A percentile compares a stretch with the other conserved stretches of the same genome.
phyloP scores from a whole-genome alignment of 2,888 invertebrate genomes.

The Clitarchus hookeri region DNA sequence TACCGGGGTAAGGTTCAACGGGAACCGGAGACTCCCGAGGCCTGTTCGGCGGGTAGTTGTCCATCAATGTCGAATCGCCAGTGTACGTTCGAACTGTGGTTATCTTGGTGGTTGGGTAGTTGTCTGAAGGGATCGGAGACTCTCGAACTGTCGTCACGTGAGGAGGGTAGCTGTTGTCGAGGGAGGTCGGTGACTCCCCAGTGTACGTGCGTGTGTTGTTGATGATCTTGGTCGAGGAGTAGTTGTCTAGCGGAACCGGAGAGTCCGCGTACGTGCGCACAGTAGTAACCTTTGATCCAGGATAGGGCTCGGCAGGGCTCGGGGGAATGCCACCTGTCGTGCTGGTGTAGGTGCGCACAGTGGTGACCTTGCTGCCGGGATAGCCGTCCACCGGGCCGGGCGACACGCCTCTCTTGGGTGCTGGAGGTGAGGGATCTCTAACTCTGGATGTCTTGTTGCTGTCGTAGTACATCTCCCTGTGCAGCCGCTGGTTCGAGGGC shows the following conservation, averaged over 20 bases:
- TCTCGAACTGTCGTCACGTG: not conserved
- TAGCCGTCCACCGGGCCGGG: constrained; percentile 21
- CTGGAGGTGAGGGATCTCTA: constrained; percentile 29
- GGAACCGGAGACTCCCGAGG: not conserved
- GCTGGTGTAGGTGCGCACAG: constrained; percentile 33
- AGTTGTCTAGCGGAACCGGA: constrained; percentile 21
- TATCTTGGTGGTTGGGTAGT: not conserved
- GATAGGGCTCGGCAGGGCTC: constrained; percentile 19
- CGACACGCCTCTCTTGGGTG: constrained; percentile 29
- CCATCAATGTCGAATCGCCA: not conserved
- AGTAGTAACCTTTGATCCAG: not conserved
- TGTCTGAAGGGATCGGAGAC: constrained; percentile 3
- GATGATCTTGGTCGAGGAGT: constrained; percentile 30
- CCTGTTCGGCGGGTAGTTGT: constrained; percentile 11
- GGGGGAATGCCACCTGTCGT: constrained; percentile 18
- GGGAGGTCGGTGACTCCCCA: constrained; percentile 19
- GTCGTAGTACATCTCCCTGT: constrained; percentile 38
- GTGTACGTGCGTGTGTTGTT: constrained; percentile 30
- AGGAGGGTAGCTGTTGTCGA: not conserved
- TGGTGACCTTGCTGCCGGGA: constrained; percentile 29
- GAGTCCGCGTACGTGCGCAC: not conserved
- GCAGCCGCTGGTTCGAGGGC: constrained; percentile 40
- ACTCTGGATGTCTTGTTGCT: constrained; percentile 29
- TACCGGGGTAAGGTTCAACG: not conserved
- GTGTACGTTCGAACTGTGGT: constrained; percentile 17